A percentile compares a stretch with the other conserved stretches of the same genome.
Conservation (phyloP, 2,888 invertebrate species). For the Lasioglossum lativentre region DNA sequence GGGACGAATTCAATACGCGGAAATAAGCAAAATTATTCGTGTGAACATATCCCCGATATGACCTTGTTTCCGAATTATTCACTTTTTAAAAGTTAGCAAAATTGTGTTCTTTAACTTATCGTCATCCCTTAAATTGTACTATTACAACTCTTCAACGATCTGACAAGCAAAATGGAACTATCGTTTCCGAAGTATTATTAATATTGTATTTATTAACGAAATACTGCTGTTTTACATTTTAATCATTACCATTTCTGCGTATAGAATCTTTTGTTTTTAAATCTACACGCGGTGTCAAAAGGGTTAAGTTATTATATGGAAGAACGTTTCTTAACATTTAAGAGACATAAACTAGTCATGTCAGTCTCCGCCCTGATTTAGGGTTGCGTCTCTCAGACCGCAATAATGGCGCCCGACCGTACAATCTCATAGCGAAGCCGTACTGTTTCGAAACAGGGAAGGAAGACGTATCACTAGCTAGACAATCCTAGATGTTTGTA, state of each 20-base stretch:
- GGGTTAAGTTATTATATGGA: neutral
- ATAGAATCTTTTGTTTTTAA: neutral
- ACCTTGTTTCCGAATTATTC: too few species aligned
- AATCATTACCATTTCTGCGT: too few species aligned
- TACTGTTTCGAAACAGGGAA: slow-evolving; percentile 39
- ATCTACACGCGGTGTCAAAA: neutral
- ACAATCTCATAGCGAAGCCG: slow-evolving; percentile 8
- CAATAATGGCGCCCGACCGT: neutral
- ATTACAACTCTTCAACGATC: too few species aligned
- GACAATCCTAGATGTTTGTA: slow-evolving; percentile 75
- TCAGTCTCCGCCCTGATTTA: neutral
- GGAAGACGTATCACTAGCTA: slow-evolving; percentile 73
- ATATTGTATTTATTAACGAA: too few species aligned
- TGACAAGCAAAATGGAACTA: too few species aligned
- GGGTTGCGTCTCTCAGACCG: neutral
- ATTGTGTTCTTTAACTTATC: too few species aligned
- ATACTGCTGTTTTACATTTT: too few species aligned
- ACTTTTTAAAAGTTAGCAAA: too few species aligned
- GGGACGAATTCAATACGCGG: too few species aligned
- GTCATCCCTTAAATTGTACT: too few species aligned
- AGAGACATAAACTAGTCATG: neutral
- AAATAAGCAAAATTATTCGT: too few species aligned
- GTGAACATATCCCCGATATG: too few species aligned
- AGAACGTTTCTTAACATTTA: neutral
- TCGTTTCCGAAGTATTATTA: neutral